Conservation (phyloP, 2,888 invertebrate genomes). For the Hirudinaria manillensis region DNA sequence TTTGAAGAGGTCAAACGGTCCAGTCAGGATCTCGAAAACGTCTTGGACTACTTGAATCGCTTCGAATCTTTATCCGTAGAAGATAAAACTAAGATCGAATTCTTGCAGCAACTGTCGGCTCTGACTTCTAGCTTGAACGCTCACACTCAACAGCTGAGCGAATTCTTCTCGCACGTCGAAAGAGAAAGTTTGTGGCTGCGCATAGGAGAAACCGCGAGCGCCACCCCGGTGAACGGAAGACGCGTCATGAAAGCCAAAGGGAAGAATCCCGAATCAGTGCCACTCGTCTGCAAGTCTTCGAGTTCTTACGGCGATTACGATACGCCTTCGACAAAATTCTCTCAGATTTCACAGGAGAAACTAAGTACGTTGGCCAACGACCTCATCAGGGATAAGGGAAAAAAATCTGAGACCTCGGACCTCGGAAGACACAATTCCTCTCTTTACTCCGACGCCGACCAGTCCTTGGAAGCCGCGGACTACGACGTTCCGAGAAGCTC, state of each 20-base stretch:
- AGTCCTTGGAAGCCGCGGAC: not conserved
- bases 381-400: not conserved
- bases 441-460: not conserved
- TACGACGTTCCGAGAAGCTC: constrained; percentile 23
- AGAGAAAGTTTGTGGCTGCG: constrained; percentile 6
- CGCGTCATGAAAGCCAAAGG: not conserved
- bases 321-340: not conserved
- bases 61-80: not conserved
- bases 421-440: not conserved
- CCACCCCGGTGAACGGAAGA: not conserved
- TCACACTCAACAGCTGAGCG: not conserved
- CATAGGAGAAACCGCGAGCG: not conserved
- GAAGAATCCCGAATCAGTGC: not conserved
- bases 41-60: constrained; percentile 18
- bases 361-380: not conserved
- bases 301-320: constrained; percentile 11
- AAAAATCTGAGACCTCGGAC: not conserved
- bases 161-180: constrained; percentile 9
- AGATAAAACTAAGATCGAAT: not conserved
- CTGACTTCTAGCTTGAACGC: not conserved
- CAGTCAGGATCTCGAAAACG: constrained; percentile 15
- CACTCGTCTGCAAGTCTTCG: not conserved
- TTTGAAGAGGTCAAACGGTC: constrained; percentile 1
- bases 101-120: not conserved
- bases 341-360: not conserved